Conservation (phyloP, 2,797 vertebrate genomes). For the Emydoidea blandingii region DNA sequence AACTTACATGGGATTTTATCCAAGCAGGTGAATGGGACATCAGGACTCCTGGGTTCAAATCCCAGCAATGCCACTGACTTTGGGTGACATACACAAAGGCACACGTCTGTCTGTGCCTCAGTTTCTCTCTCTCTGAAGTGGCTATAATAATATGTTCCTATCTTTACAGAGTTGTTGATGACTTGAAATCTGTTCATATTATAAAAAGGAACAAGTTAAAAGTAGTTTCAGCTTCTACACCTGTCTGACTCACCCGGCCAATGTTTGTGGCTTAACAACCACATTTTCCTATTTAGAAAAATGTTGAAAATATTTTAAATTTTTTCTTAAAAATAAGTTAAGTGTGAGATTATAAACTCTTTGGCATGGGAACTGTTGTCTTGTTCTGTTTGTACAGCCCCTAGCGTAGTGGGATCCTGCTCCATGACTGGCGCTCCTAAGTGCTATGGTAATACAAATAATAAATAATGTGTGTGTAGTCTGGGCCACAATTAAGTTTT, state of each 20-base stretch:
- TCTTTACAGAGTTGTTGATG: rapidly evolving
- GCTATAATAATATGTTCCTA: background rate
- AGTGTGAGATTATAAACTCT: background rate
- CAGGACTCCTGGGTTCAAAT: background rate
- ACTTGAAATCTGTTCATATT: background rate
- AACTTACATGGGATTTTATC: background rate
- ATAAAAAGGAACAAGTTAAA: background rate
- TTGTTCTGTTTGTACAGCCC: background rate
- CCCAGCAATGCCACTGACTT: background rate
- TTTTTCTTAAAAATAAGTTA: too few species aligned
- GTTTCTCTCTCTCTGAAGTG: background rate
- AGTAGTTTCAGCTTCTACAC: constrained; percentile 44
- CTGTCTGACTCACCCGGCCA: constrained; percentile 2
- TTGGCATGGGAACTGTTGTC: background rate
- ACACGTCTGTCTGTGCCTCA: background rate
- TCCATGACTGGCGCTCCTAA: background rate
- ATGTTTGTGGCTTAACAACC: constrained; percentile 63
- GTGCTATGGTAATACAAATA: background rate
- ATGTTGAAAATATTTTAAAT: constrained; percentile 39
- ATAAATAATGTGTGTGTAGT: background rate
- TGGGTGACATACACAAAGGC: too few species aligned
- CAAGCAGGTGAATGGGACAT: background rate
- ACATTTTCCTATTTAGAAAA: constrained; percentile 50
- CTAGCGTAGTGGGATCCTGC: background rate
- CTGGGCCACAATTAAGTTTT: background rate